Percentiles rank a stretch among this genome's conserved stretches.
These are phyloP conservation scores for Coptodon bakossiorum DNA, from an alignment of 2,113 vertebrate genomes.

Conservation along the genomic window DNA sequence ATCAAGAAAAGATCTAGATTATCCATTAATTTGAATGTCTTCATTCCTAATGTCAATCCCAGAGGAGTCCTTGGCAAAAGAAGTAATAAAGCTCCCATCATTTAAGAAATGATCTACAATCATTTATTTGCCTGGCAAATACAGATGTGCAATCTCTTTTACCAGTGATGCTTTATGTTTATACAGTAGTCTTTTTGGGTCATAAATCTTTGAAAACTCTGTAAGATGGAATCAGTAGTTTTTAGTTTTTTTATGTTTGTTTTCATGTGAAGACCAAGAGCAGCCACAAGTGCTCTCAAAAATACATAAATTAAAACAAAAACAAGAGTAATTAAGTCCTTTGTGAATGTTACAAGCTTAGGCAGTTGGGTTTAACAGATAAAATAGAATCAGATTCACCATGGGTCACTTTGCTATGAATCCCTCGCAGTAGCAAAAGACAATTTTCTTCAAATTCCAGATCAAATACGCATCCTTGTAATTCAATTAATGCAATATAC, in stretches of 20 bases:
- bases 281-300: neutral
- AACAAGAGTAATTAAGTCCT: conserved; percentile 10
- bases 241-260: neutral
- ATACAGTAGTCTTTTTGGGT: neutral
- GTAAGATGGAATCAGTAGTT: neutral
- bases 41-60: neutral
- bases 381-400: neutral
- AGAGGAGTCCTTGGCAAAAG: neutral
- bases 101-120: neutral
- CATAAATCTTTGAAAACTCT: neutral
- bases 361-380: conserved; percentile 1
- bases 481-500: neutral
- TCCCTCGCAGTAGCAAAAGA: neutral
- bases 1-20: neutral
- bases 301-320: neutral
- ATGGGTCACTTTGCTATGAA: neutral
- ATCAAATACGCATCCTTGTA: neutral
- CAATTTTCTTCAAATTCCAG: neutral
- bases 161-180: neutral
- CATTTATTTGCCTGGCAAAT: neutral
- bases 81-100: neutral
- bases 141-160: neutral
- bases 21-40: neutral
- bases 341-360: neutral
- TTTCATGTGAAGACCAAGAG: neutral